Conservation (phyloP, 2,797 vertebrate species). For the Ispidina picta region DNA sequence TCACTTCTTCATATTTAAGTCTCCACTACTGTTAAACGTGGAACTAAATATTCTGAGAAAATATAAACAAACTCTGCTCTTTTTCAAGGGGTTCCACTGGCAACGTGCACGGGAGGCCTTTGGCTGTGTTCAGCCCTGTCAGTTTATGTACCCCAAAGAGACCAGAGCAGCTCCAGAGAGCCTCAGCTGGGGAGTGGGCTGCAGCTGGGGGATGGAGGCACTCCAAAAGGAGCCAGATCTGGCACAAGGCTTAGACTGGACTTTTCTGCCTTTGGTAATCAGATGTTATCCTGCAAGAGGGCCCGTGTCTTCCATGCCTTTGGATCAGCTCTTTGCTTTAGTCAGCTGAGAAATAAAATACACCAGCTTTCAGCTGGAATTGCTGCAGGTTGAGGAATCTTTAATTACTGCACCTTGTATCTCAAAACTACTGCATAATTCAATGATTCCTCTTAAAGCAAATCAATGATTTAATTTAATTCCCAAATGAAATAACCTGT, state of each 20-base stretch:
- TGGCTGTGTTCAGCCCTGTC: neutral
- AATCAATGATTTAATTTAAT: slow-evolving; percentile 13
- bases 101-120: neutral
- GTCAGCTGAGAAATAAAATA: neutral
- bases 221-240: neutral
- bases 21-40: neutral
- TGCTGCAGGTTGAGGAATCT: neutral
- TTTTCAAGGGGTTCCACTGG: neutral
- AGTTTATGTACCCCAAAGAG: neutral
- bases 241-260: neutral
- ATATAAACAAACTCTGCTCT: neutral
- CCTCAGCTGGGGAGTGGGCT: neutral
- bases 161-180: neutral
- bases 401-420: slow-evolving; percentile 7
- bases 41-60: neutral
- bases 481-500: neutral
- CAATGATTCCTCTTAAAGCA: neutral
- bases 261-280: neutral
- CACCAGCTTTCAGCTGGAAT: slow-evolving; percentile 9
- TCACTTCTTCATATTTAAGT: slow-evolving; percentile 45
- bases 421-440: neutral
- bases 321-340: neutral
- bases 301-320: neutral
- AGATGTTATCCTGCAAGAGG: neutral
- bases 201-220: neutral